Evolutionary conservation across 2,113 vertebrate species (phyloP).

Genomic region (Sinosuthora webbiana): DNA sequence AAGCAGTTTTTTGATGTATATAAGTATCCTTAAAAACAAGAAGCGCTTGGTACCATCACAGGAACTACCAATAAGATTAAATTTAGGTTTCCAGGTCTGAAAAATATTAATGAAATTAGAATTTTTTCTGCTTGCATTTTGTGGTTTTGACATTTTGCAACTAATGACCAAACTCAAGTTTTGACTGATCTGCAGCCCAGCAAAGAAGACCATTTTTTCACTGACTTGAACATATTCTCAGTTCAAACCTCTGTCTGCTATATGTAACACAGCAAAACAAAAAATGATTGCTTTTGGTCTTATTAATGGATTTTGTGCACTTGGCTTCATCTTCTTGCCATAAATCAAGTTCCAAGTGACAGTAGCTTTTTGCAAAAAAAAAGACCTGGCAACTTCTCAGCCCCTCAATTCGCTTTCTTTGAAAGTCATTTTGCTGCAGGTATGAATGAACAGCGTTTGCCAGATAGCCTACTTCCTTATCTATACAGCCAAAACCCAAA

Average conservation of each 20-base stretch:
- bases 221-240: neutral
- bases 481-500: conserved; percentile 16
- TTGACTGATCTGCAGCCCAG: neutral
- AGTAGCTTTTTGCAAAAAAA: neutral
- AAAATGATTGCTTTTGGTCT: conserved; percentile 27
- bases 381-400: neutral
- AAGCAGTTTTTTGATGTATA: neutral
- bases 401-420: neutral
- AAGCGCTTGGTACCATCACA: neutral
- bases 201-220: neutral
- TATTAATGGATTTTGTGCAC: conserved; percentile 35
- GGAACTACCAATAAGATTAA: neutral
- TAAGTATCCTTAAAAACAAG: neutral
- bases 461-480: conserved; percentile 27
- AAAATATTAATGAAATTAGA: neutral
- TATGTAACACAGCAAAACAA: neutral
- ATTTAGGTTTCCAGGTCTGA: neutral
- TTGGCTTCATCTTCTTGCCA: conserved; percentile 8
- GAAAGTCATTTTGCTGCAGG: conserved; percentile 28
- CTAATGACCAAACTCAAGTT: neutral
- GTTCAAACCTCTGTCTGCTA: neutral
- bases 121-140: neutral
- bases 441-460: conserved; percentile 34
- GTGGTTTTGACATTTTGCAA: neutral
- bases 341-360: conserved; percentile 38